Evolutionary conservation across 2,113 vertebrate genomes (phyloP), one percentile per base, ranked within the genome.

Genomic region (Cichladusa arquata): DNA sequence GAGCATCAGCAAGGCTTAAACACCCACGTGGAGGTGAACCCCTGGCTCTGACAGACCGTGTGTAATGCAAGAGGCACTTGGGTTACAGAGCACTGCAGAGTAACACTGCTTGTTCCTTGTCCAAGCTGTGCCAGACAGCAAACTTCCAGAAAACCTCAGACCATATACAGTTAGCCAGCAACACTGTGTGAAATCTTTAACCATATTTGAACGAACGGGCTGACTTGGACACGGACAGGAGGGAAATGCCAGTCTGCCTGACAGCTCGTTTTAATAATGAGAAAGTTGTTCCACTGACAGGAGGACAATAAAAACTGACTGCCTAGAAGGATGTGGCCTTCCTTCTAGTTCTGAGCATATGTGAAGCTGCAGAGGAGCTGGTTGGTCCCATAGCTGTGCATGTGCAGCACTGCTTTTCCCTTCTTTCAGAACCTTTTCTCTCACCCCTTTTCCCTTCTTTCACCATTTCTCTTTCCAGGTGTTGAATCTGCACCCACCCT

Each of bases 241-340:
- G 94, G 95, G 94, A 96, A 96, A 97, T 96, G 95, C 94, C 94
- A 95, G 88, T 95, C 95, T 96, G 95, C 94, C 94, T 97, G 95
- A 96, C 95, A 96, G 94, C 90, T 95, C 85, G 5, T 96, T 97
- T 93, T 79, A 88, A 77, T 93, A 66, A 92, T 86, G 92, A 96
- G 94, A 88, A 93, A 94, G 92, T 95, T 94, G 94, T 95, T 96
- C 94, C 94, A 90, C 92, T 90, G 90, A 95, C 95, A 76, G 87
- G 66, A 91, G 81, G 88, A 94, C 90, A 95, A 92, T 94, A 80
- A 95, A 90, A 94, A 36, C 92, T 70, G 84, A 70, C 87, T 91
- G 81, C 22, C 4, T 33, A 87, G 87, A 65, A 85, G 42, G 87
- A 62, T 38, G 54, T 38, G 80, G 92, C 66, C 38, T 90, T 69